Conservation (phyloP, 92 coral and sea anemone species). For the Palythoa grandis region DNA sequence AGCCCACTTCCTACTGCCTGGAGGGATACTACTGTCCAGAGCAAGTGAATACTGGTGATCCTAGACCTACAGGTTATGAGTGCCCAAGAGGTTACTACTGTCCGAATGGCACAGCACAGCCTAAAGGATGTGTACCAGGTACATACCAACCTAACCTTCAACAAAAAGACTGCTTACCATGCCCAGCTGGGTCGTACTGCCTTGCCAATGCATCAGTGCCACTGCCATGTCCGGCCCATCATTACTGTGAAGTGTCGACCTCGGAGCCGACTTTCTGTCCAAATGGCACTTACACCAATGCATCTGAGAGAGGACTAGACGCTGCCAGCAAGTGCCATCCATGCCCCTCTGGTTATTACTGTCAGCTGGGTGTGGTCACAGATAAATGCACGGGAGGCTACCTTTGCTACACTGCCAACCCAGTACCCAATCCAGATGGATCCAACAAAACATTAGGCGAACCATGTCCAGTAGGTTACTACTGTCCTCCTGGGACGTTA, state of each 20-base stretch:
- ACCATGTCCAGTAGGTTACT: conserved; percentile 81
- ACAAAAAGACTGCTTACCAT: conserved; percentile 66
- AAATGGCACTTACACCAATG: conserved; percentile 83
- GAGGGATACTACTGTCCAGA: conserved; percentile 90
- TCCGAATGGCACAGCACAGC: conserved; percentile 84
- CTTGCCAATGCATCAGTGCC: conserved; percentile 85
- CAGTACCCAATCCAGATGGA: conserved; percentile 91
- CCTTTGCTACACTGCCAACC: conserved; percentile 82
- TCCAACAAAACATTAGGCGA: conserved; percentile 67
- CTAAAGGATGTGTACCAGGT: conserved; percentile 87
- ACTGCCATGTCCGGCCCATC: conserved; percentile 77
- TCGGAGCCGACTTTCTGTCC: conserved; percentile 87
- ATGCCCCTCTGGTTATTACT: conserved; percentile 80
- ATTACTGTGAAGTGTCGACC: conserved; percentile 79
- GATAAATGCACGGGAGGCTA: conserved; percentile 84
- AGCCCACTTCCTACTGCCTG: conserved; percentile 69
- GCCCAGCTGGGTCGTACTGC: conserved; percentile 88
- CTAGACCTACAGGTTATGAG: conserved; percentile 71
- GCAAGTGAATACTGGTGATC: conserved; percentile 68
- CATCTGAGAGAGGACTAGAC: conserved; percentile 63
- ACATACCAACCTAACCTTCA: conserved; percentile 76
- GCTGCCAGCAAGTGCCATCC: conserved; percentile 76
- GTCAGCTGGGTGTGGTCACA: conserved; percentile 84
- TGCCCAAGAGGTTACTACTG: conserved; percentile 90
- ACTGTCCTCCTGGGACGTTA: conserved; percentile 86